Conservation (phyloP, 2,888 invertebrate genomes). For the Cantharis lateralis region DNA sequence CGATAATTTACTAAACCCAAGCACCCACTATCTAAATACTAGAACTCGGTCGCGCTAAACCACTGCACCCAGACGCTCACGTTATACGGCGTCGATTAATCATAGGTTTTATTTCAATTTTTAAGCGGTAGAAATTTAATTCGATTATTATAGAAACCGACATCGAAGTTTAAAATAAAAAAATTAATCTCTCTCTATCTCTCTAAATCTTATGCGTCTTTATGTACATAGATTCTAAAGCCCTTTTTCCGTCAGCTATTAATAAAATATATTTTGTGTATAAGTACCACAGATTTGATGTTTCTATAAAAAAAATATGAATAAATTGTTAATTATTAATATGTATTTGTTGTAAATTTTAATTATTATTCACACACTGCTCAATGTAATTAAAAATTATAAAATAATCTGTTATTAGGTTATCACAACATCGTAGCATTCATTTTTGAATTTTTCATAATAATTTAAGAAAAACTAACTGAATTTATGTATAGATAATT, state of each 20-base stretch:
- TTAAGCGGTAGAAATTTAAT: not conserved
- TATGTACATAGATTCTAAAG: slow-evolving; percentile 26
- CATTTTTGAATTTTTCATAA: not conserved
- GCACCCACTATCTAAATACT: not conserved
- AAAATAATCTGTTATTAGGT: not conserved
- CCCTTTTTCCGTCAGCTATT: slow-evolving; percentile 25
- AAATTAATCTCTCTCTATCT: slow-evolving; percentile 9
- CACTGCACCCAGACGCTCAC: not conserved
- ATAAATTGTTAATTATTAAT: slow-evolving; percentile 12
- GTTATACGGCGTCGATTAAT: not conserved
- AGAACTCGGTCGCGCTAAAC: not conserved
- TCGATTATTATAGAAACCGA: slow-evolving; percentile 12
- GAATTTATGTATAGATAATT: not conserved
- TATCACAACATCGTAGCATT: not conserved
- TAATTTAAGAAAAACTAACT: not conserved
- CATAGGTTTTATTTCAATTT: not conserved
- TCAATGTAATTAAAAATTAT: slow-evolving; percentile 6
- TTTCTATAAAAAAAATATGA: slow-evolving; percentile 11
- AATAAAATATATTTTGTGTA: slow-evolving; percentile 15
- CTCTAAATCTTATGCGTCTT: slow-evolving; percentile 3
- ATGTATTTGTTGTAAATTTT: slow-evolving; percentile 8
- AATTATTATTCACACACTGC: slow-evolving; percentile 9
- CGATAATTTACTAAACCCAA: not conserved
- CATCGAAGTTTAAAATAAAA: slow-evolving; percentile 34
- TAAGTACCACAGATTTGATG: slow-evolving; percentile 11